Conservation (phyloP, 2,113 vertebrate genomes). For the Boulengeromyrus knoepffleri region DNA sequence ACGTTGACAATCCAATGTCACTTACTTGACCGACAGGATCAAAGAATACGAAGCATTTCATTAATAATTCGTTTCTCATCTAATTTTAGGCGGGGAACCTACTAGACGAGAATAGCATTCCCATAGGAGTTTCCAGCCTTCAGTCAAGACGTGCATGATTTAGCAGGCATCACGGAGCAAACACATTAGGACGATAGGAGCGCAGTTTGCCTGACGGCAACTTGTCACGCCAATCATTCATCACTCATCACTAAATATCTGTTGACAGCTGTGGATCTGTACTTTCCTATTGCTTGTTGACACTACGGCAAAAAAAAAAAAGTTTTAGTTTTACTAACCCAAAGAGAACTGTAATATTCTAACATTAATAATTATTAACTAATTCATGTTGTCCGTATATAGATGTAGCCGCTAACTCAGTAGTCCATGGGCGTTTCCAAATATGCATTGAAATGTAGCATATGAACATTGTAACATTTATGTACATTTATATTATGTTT, state of each 20-base stretch:
- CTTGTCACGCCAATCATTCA: background rate
- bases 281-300: background rate
- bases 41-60: background rate
- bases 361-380: background rate
- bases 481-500: background rate
- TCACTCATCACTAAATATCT: background rate
- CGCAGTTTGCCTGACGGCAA: background rate
- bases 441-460: background rate
- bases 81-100: constrained; percentile 4
- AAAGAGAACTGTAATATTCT: background rate
- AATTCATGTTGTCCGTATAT: background rate
- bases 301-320: background rate
- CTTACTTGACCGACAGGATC: background rate
- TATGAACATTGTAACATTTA: background rate
- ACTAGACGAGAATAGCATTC: background rate
- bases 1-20: background rate
- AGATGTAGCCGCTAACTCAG: background rate
- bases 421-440: background rate
- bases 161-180: background rate
- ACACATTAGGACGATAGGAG: background rate
- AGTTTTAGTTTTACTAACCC: background rate
- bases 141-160: background rate
- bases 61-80: background rate
- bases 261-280: background rate
- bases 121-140: background rate